A percentile compares a stretch with the other conserved stretches of the same genome.
These are phyloP conservation scores for Myotis lucifugus DNA, from an alignment of 2,113 vertebrate species.

Conservation along the genomic window DNA sequence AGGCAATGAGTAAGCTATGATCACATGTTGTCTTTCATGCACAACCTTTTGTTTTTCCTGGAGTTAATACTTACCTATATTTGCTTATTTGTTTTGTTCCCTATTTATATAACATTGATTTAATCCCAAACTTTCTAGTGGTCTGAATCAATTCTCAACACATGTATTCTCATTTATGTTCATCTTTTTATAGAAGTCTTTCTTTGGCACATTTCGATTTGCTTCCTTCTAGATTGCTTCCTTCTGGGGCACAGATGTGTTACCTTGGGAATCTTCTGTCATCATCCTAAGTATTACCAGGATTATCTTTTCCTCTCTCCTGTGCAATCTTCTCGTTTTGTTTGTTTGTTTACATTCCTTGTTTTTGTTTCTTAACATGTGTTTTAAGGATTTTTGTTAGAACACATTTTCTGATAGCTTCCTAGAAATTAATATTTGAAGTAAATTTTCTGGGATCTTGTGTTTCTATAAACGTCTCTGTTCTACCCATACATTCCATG, in stretches of 20 bases:
- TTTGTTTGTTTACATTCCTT: not conserved
- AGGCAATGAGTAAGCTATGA: not conserved
- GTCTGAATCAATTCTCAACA: not conserved
- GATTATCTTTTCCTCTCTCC: not conserved
- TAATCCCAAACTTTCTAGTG: not conserved
- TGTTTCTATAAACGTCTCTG: not conserved
- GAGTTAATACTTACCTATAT: not conserved
- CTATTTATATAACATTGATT: not conserved
- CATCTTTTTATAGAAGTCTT: not conserved
- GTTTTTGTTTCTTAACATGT: not conserved
- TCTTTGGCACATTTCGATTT: not conserved
- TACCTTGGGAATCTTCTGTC: not conserved
- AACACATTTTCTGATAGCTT: not conserved
- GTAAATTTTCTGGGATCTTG: not conserved
- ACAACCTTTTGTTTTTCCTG: not conserved
- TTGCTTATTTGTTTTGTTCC: constrained; percentile 18
- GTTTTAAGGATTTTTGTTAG: not conserved
- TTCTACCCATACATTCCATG: not conserved
- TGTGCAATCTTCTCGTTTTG: not conserved
- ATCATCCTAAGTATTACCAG: not conserved
- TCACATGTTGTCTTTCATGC: not conserved
- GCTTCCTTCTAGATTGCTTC: not conserved
- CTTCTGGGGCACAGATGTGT: not conserved
- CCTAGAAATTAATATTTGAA: not conserved
- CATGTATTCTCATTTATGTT: not conserved